These are phyloP conservation scores for Australoheros scitulus DNA, from an alignment of 2,113 vertebrate species.

Conservation along the genomic window DNA sequence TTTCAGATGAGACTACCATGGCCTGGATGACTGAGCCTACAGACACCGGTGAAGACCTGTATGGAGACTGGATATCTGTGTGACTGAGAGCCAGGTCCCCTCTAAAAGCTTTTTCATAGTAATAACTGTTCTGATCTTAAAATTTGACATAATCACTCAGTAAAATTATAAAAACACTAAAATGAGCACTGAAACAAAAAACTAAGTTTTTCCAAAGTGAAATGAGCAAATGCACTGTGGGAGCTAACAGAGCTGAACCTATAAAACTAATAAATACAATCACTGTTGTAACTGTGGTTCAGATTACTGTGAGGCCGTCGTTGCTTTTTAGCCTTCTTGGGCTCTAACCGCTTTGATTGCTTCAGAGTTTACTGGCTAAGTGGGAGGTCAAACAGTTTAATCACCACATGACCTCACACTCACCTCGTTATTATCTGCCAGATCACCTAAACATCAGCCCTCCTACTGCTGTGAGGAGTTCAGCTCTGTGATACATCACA, in stretches of 20 bases:
- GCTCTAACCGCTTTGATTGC: slow-evolving; percentile 27
- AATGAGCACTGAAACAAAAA: neutral
- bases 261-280: neutral
- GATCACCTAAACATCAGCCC: slow-evolving; percentile 23
- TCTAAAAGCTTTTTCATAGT: no score
- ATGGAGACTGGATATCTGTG: no score
- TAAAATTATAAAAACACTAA: no score
- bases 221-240: neutral
- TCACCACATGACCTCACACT: slow-evolving; percentile 40
- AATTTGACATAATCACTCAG: no score
- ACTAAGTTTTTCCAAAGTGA: neutral
- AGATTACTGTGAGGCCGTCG: neutral
- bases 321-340: neutral
- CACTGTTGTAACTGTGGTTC: neutral
- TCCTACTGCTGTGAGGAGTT: neutral
- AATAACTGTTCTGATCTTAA: no score
- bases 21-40: no score
- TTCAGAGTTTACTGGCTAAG: slow-evolving; percentile 27
- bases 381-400: slow-evolving; percentile 26
- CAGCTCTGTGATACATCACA: slow-evolving; percentile 18
- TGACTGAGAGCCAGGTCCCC: no score
- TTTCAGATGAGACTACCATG: no score
- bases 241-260: neutral
- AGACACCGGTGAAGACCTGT: no score
- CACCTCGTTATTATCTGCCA: slow-evolving; percentile 44